A percentile compares a stretch with the other conserved stretches of the same genome.
phyloP scores from a whole-genome alignment of 2,113 vertebrate species.

The Scartelaos histophorus region DNA sequence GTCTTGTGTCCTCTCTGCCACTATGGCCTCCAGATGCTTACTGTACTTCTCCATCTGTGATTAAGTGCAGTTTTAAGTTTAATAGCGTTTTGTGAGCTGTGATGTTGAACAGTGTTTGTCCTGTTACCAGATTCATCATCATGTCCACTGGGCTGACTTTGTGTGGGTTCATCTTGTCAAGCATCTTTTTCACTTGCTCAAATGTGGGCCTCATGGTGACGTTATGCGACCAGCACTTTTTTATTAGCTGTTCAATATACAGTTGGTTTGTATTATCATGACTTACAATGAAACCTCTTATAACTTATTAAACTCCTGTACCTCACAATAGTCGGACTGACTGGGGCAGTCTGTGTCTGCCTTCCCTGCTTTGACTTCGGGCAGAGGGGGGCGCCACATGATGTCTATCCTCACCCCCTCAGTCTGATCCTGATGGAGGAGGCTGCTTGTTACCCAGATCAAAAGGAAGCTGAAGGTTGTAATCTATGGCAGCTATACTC shows the following conservation, averaged over 20 bases:
- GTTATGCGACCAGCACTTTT: constrained; percentile 76
- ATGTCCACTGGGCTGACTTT: constrained; percentile 82
- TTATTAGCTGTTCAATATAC: constrained; percentile 70
- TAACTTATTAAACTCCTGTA: constrained; percentile 39
- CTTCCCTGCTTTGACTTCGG: constrained; percentile 72
- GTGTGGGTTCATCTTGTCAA: constrained; percentile 80
- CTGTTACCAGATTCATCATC: constrained; percentile 81
- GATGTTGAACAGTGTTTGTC: neutral
- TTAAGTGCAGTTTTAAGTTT: neutral
- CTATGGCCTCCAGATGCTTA: constrained; percentile 80
- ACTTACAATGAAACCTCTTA: neutral
- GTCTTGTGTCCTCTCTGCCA: constrained; percentile 77
- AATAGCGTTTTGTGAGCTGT: neutral
- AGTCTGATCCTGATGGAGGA: constrained; percentile 59
- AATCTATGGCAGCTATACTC: constrained; percentile 55
- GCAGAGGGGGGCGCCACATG: constrained; percentile 72
- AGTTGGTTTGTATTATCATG: neutral
- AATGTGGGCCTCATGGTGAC: constrained; percentile 73
- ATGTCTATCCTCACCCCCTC: constrained; percentile 68
- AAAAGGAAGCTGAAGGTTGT: constrained; percentile 35
- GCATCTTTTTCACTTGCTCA: constrained; percentile 79
- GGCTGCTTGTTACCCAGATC: constrained; percentile 46
- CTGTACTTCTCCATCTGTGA: constrained; percentile 83
- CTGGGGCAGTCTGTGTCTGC: constrained; percentile 73
- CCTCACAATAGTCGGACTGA: constrained; percentile 76